These are phyloP conservation scores for Ptilorrhoa leucosticta DNA, from an alignment of 2,113 vertebrate species.

Conservation along the genomic window DNA sequence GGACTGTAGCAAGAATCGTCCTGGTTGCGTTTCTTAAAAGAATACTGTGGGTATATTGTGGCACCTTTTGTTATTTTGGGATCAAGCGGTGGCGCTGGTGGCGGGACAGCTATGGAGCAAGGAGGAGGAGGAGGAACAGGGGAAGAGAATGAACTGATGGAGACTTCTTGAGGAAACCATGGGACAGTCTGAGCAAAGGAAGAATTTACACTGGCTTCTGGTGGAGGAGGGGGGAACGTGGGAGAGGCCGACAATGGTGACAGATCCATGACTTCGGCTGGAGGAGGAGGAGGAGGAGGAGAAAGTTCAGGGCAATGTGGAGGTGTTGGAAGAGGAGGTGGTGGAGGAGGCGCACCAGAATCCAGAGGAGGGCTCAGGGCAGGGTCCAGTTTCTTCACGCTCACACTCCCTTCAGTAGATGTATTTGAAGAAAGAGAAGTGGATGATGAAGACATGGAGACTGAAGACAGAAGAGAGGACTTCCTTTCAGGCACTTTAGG, in stretches of 20 bases:
- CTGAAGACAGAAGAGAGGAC: constrained; percentile 90
- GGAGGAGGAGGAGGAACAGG: constrained; percentile 20
- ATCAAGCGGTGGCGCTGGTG: constrained; percentile 71
- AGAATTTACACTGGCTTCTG: constrained; percentile 71
- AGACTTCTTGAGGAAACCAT: constrained; percentile 39
- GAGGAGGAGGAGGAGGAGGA: constrained; percentile 69
- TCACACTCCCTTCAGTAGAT: constrained; percentile 80
- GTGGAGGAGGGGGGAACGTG: constrained; percentile 74
- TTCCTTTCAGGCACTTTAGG: constrained; percentile 95
- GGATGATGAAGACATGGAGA: constrained; percentile 91
- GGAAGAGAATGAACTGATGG: constrained; percentile 48
- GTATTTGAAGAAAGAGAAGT: constrained; percentile 94
- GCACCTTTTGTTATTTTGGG: constrained; percentile 70
- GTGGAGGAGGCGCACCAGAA: constrained; percentile 47
- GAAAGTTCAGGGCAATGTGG: not conserved
- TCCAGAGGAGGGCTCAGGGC: constrained; percentile 42
- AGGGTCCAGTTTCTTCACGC: constrained; percentile 44
- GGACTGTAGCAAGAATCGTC: constrained; percentile 29
- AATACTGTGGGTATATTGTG: constrained; percentile 38
- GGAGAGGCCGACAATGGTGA: constrained; percentile 56
- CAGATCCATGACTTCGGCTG: constrained; percentile 14
- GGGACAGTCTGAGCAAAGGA: constrained; percentile 58
- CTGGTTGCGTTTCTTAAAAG: constrained; percentile 41
- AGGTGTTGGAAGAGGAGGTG: constrained; percentile 20
- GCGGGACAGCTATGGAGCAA: constrained; percentile 24